Base-by-base conservation (phyloP, 2,888 invertebrate species). In the Adelphocoris suturalis region DNA sequence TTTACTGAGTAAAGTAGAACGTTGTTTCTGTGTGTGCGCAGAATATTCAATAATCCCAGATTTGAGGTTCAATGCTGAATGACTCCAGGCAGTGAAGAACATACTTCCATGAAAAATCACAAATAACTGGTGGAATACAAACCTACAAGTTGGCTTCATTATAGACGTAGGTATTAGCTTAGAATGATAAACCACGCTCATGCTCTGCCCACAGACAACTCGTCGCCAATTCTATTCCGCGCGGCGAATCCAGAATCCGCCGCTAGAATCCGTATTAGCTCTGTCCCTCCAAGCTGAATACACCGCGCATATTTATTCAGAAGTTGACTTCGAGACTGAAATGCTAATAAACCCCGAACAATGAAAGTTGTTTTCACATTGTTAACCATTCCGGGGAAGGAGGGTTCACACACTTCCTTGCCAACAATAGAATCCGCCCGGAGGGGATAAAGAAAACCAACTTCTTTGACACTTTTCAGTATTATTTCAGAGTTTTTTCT, bases 341-440 rank as follows among this genome's bases (percentile, higher is more conserved):
- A 88, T 88, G 87, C 78, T 87, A 88, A 88, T 88, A 52, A 52
- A 27, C 37, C 12, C 48, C 55, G 78, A 88, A 88, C 87, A 88
- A 88, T 88, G 87, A 88, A 88, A 88, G 87, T 88, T 78, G 87
- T 88, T 88, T 88, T 88, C 87, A 88, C 87, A 88, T 88, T 88
- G 87, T 88, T 78, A 88, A 55, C 78, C 78, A 48, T 78, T 76
- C 87, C 19, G 23, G 16, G 37, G 61, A 46, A 52, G 52, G 28
- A 52, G 52, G 78, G 19, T 75, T 75, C 68, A 75, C 86, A 86
- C 75, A 75, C 86, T 86, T 75, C 86, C 75, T 46, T 19, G 37
- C 86, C 68, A 75, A 86, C 82, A 82, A 52, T 82, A 23, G 52
- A 27, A 12, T 68, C 68, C 68, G 5, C 23, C 12, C 12, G 11